Conservation (phyloP, 2,888 invertebrate species). For the Kryphioiulus occultus region DNA sequence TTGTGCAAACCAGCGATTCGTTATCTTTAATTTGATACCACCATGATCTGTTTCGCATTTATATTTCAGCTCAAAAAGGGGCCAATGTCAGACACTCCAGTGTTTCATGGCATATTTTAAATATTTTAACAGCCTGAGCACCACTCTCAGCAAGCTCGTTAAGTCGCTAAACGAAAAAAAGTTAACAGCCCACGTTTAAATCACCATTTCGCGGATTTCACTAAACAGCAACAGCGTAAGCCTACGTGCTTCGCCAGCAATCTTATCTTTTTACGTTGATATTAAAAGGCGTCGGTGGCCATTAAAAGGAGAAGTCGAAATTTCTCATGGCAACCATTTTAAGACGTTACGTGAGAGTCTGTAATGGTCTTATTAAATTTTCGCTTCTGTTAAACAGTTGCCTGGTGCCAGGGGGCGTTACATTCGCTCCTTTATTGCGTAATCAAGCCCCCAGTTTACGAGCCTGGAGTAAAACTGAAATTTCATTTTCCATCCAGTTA, state of each 20-base stretch:
- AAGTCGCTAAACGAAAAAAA: background rate
- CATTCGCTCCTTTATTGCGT: background rate
- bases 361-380: background rate
- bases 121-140: background rate
- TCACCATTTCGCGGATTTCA: background rate
- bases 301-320: constrained; percentile 27
- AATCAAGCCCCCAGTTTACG: background rate
- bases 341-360: background rate
- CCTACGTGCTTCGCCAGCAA: background rate
- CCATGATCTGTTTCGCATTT: background rate
- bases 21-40: background rate
- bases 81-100: background rate
- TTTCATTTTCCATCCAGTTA: constrained; percentile 28
- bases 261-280: constrained; percentile 33
- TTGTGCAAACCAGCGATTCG: background rate
- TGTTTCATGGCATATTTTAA: too few relatives aligned
- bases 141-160: background rate
- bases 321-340: background rate
- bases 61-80: background rate
- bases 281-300: background rate
- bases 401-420: background rate
- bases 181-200: background rate
- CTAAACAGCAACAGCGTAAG: background rate
- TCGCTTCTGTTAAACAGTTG: background rate
- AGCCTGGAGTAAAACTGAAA: background rate